Evolutionary conservation across 2,797 vertebrate species (phyloP).

Genomic region (Pantherophis vulpinus): DNA sequence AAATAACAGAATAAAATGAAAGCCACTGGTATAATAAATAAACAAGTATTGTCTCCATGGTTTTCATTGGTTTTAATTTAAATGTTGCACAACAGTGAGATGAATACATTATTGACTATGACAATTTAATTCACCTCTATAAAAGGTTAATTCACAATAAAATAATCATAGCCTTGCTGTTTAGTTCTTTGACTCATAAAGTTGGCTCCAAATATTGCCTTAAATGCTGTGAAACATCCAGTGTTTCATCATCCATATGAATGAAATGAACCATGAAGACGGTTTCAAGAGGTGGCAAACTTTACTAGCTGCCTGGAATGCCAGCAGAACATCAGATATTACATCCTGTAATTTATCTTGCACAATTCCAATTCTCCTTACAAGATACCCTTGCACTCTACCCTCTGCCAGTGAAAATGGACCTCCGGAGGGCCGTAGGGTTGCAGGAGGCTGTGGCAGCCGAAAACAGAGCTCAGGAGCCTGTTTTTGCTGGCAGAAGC

Average conservation of each 20-base stretch:
- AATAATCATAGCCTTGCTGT: neutral
- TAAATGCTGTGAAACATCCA: constrained; percentile 7
- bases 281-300: neutral
- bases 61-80: constrained; percentile 21
- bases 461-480: too few relatives aligned
- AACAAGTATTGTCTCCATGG: neutral
- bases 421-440: too few relatives aligned
- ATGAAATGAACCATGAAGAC: neutral
- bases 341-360: neutral
- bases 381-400: neutral
- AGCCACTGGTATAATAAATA: neutral
- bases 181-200: neutral
- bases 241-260: neutral
- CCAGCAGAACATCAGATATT: fast-evolving
- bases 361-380: neutral
- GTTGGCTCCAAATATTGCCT: neutral
- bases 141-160: neutral
- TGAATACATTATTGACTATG: constrained; percentile 33
- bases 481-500: too few relatives aligned
- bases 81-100: constrained; percentile 12
- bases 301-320: neutral
- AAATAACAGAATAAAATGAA: neutral
- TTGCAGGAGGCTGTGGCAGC: too few relatives aligned
- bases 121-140: constrained; percentile 6
- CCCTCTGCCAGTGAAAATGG: too few relatives aligned